Conservation (phyloP, 2,888 invertebrate genomes). For the Drosophila prolongata region DNA sequence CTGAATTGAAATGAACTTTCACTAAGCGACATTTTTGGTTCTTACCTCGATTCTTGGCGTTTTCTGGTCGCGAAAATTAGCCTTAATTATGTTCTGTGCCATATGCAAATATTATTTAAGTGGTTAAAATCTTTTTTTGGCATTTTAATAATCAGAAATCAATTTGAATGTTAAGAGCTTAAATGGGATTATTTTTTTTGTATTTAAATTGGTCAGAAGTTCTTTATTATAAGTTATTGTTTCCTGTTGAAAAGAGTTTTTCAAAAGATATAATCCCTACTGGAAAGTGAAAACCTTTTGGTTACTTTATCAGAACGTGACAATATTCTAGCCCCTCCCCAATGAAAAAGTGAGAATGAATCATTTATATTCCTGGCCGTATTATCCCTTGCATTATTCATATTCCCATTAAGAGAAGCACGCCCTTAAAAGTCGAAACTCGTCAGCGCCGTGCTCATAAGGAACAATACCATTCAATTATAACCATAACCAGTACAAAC, state of each 20-base stretch:
- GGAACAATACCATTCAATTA: conserved; percentile 22
- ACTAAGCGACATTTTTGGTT: conserved; percentile 54
- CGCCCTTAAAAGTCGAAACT: conserved; percentile 55
- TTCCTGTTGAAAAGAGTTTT: background rate
- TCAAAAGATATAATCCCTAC: background rate
- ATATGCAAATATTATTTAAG: conserved; percentile 57
- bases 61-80: conserved; percentile 36
- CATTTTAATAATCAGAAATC: conserved; percentile 38
- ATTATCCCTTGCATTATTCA: conserved; percentile 61
- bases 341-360: conserved; percentile 64
- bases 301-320: conserved; percentile 11
- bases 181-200: background rate
- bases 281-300: conserved; percentile 26
- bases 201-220: background rate
- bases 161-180: conserved; percentile 28
- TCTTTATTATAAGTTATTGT: background rate
- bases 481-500: conserved; percentile 15
- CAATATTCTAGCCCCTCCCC: conserved; percentile 14
- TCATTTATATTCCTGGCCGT: conserved; percentile 3
- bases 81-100: conserved; percentile 42
- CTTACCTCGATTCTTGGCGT: conserved; percentile 27
- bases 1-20: conserved; percentile 62
- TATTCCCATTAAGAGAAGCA: conserved; percentile 25
- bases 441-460: background rate
- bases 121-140: conserved; percentile 4